Base-by-base conservation (phyloP, 2,113 vertebrate species). In the Gasterosteus nipponicus region DNA sequence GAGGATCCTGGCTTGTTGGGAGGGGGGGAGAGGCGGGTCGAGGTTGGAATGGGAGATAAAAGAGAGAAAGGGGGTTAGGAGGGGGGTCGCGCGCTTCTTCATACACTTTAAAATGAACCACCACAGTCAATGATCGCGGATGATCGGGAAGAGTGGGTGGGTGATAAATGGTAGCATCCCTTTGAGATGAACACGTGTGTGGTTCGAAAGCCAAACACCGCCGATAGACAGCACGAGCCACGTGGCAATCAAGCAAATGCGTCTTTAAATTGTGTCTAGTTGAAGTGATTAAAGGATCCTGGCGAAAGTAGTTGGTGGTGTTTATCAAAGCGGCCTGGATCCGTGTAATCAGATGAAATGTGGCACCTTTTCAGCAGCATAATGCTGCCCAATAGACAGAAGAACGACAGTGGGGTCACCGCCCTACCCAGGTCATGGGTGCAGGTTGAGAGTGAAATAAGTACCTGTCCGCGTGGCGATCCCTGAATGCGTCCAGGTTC, bases 1-100 rank as follows among this genome's bases (percentile, higher is more conserved):
- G 81, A 2, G 33, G 56, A 7, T 60, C 22, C 16, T 68, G 62
- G 80, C 59, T 73, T 60, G 81, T 74, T 64, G 42, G 65, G 35
- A 31, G 44, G 31, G 18, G 22, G 49, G 11, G 19, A 12, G n/a
- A 4, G 6, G 42, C 5, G 15, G 2, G 2, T 3, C 8, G 62
- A 26, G 68, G 35, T 39, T 22, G 19, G 51, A 8, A 46, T 16
- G 26, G 9, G n/a, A 26, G 10, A 26, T 6, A 14, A 41, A 26
- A 46, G 26, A 42, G 33, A 22, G 31, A 35, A 2, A 3, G 2
- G 29, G 12, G 10, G 44, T 29, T 7, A 22, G 10, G 39, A 56
- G 22, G 29, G 66, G 46, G 66, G 19, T n/a, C n/a, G 38, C 38
- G 26, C 1, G 26, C 35, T 38, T 22, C 31, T 12, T 56, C 53